Conservation (phyloP, 2,113 vertebrate species). For the Zosterops borbonicus region DNA sequence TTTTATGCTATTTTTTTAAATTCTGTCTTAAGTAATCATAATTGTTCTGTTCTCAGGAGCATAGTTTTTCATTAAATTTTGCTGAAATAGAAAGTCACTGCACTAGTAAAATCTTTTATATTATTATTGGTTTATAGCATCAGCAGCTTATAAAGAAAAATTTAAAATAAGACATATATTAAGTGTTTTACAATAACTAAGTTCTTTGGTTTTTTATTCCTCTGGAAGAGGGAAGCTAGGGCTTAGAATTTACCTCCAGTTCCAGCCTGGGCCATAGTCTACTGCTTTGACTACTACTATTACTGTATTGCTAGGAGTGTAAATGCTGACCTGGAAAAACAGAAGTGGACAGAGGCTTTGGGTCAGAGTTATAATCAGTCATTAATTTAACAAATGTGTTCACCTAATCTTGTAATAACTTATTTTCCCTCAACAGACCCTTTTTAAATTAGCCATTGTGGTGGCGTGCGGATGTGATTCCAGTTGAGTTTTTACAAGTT, state of each 20-base stretch:
- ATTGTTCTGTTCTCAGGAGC: not conserved
- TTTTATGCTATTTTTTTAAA: not conserved
- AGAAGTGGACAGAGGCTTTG: not conserved
- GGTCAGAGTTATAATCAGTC: not conserved
- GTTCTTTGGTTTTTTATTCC: not conserved
- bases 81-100: not conserved
- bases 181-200: not conserved
- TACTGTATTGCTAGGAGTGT: not conserved
- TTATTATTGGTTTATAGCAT: not conserved
- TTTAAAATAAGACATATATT: not conserved
- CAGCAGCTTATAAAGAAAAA: not conserved
- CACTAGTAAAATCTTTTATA: not conserved
- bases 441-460: not conserved
- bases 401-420: not conserved
- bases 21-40: not conserved
- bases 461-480: too few relatives aligned
- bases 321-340: not conserved
- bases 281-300: not conserved
- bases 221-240: fast-evolving
- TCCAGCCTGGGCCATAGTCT: not conserved
- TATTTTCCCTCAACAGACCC: not conserved
- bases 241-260: not conserved
- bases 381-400: not conserved
- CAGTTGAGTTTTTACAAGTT: too few relatives aligned
- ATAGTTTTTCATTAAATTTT: not conserved